Conservation (phyloP, 2,888 invertebrate genomes). For the Anodontia alba region DNA sequence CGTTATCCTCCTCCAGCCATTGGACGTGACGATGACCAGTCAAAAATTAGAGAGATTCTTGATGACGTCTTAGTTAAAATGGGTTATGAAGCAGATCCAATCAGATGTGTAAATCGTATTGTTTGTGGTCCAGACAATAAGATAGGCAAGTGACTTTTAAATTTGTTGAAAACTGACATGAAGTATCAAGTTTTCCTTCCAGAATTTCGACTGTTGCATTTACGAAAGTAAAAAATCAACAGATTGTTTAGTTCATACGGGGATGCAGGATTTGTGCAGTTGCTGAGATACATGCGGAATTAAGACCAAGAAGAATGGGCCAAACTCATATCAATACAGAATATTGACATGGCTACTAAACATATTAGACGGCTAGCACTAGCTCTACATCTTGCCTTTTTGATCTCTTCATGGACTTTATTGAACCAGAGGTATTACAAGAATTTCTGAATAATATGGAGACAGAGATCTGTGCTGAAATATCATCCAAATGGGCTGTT, state of each 20-base stretch:
- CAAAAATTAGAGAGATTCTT: constrained; percentile 38
- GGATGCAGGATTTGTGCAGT: constrained; percentile 43
- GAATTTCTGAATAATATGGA: constrained; percentile 25
- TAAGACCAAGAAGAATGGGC: constrained; percentile 44
- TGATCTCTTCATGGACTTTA: constrained; percentile 11
- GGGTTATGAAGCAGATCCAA: constrained; percentile 29
- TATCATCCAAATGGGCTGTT: constrained; percentile 28
- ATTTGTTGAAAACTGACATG: not conserved
- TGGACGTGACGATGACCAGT: constrained; percentile 51
- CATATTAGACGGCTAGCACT: constrained; percentile 21
- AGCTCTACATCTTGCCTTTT: constrained; percentile 29
- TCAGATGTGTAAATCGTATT: constrained; percentile 25
- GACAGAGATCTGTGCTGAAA: not conserved
- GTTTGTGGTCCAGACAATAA: constrained; percentile 49
- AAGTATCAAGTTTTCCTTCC: constrained; percentile 38
- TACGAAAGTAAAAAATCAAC: constrained; percentile 51
- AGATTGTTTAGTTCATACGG: constrained; percentile 44
- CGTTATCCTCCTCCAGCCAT: constrained; percentile 58
- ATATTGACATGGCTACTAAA: constrained; percentile 44
- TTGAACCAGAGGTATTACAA: not conserved
- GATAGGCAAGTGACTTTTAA: constrained; percentile 38
- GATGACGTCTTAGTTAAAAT: constrained; percentile 45
- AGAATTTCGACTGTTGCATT: constrained; percentile 45
- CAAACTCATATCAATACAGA: constrained; percentile 32
- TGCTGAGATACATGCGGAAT: constrained; percentile 45